These are phyloP conservation scores for Strix uralensis DNA, from an alignment of 2,113 vertebrate genomes.

Conservation along the genomic window DNA sequence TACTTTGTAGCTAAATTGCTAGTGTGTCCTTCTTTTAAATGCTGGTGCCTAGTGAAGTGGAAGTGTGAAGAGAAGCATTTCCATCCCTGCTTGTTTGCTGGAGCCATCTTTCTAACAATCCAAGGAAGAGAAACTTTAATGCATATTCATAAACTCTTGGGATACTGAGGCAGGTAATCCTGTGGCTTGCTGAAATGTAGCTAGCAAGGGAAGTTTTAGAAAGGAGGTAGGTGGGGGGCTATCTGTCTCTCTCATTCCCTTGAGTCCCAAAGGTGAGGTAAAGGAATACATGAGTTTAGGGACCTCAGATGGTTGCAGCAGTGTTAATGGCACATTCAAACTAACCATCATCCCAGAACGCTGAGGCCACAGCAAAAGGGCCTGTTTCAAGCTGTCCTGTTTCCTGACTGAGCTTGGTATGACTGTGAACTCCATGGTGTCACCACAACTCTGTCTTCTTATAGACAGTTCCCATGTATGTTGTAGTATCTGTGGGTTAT, in stretches of 20 bases:
- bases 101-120: neutral
- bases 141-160: neutral
- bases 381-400: neutral
- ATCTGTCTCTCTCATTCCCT: neutral
- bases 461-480: neutral
- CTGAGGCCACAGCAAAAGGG: neutral
- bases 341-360: neutral
- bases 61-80: neutral
- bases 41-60: neutral
- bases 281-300: neutral
- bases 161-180: neutral
- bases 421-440: neutral
- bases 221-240: neutral
- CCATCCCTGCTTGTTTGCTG: neutral
- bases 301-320: neutral
- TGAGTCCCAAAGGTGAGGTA: neutral
- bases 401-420: neutral
- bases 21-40: neutral
- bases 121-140: neutral
- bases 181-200: neutral
- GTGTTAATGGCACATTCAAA: neutral
- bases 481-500: neutral
- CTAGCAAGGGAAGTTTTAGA: neutral
- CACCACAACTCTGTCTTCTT: neutral
- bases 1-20: neutral